Evolutionary conservation across 2,888 invertebrate species (phyloP).

Genomic region (Leucoptera coffeella): DNA sequence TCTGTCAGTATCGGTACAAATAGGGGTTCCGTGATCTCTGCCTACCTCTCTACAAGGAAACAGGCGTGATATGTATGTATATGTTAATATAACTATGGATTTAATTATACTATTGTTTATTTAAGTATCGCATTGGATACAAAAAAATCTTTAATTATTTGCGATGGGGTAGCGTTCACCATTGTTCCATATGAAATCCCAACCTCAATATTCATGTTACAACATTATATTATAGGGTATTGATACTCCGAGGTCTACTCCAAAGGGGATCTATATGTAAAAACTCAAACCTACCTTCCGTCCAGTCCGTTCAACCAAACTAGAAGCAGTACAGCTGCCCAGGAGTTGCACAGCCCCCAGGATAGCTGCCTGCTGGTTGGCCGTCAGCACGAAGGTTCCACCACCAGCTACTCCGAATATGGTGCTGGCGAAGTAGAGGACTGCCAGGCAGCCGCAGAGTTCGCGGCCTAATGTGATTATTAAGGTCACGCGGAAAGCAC

Average conservation of each 20-base stretch:
- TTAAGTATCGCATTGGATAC: no score
- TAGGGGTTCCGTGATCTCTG: no score
- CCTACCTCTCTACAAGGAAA: no score
- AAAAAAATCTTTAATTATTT: no score
- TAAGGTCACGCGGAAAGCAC: conserved; percentile 50
- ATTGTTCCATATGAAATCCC: no score
- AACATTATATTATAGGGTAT: not conserved
- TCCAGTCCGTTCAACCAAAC: conserved; percentile 31
- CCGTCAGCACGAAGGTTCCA: conserved; percentile 19
- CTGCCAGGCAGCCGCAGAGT: conserved; percentile 38
- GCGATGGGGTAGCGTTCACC: no score
- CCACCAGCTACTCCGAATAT: conserved; percentile 32
- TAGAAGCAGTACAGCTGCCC: conserved; percentile 33
- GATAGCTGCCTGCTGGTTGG: conserved; percentile 28
- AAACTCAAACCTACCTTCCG: conserved; percentile 21
- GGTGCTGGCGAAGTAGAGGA: conserved; percentile 35
- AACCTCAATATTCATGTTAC: no score
- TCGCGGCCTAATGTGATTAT: conserved; percentile 34
- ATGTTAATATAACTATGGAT: no score
- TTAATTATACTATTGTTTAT: no score
- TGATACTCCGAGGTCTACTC: not conserved
- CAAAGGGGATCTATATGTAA: not conserved
- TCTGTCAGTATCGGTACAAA: no score
- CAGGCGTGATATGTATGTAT: no score
- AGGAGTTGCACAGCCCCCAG: conserved; percentile 30